Conservation (phyloP, 2,888 invertebrate species). For the Hirtodrosophila duncani region DNA sequence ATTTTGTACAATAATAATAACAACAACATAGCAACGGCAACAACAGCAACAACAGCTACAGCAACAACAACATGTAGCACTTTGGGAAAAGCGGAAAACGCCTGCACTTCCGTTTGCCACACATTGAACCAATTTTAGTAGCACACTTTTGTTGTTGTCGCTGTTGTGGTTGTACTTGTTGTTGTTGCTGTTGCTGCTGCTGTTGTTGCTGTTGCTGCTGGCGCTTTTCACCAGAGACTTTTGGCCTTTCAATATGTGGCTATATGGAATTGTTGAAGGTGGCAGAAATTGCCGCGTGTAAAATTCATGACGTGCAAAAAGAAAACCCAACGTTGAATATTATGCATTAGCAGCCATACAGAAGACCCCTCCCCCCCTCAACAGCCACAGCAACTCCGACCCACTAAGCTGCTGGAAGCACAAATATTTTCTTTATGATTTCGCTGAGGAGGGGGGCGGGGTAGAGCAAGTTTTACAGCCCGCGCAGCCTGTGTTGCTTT, state of each 20-base stretch:
- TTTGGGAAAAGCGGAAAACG: slow-evolving; percentile 63
- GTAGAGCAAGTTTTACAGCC: slow-evolving; percentile 39
- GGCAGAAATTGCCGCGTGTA: slow-evolving; percentile 37
- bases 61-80: slow-evolving; percentile 42
- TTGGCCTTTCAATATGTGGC: slow-evolving; percentile 8
- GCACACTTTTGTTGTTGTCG: slow-evolving; percentile 15
- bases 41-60: slow-evolving; percentile 15
- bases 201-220: slow-evolving; percentile 4
- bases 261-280: slow-evolving; percentile 6
- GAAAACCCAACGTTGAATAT: slow-evolving; percentile 55
- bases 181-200: slow-evolving; percentile 5
- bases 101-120: slow-evolving; percentile 63
- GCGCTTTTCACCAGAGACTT: slow-evolving; percentile 1
- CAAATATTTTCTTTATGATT: slow-evolving; percentile 50
- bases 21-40: slow-evolving; percentile 38
- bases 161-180: slow-evolving; percentile 5
- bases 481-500: slow-evolving; percentile 45
- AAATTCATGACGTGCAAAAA: slow-evolving; percentile 67
- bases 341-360: slow-evolving; percentile 55
- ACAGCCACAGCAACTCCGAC: slow-evolving; percentile 5
- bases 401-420: slow-evolving; percentile 1
- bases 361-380: slow-evolving; percentile 12
- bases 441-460: slow-evolving; percentile 6
- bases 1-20: slow-evolving; percentile 64
- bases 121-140: slow-evolving; percentile 31